Base-by-base conservation (phyloP, 1,140 invertebrate genomes). In the Diachasmimorpha longicaudata region DNA sequence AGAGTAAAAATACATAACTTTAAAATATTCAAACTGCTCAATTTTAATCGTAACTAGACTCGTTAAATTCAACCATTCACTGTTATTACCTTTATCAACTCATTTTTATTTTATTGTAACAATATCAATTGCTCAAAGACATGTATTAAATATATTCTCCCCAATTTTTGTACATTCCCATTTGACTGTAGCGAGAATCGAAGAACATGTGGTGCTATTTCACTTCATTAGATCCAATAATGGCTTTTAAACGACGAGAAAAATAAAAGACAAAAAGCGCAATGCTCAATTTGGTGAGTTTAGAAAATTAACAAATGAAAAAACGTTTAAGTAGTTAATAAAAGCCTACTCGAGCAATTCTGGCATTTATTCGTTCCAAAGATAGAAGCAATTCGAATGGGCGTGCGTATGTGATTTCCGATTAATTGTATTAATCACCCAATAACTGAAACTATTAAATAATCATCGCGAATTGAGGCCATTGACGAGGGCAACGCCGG, bases 381-480 rank as follows among this genome's bases (percentile, higher is more conserved):
- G 52, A 77, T 80, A 80, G 78, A 80, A 63, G 36, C 48, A 42
- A 63, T 72, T 68, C n/a, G n/a, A 66, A 75, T 55, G 11, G 55
- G 73, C 78, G 77, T 78, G 74, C 79, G 77, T 79, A 72, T 84
- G 84, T 86, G 80, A 88, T 86, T 89, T 87, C 82, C 85, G 84
- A 88, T 88, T 86, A 88, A 89, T 88, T 88, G 86, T 87, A 89
- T 88, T 89, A 88, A 88, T 42, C 13, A 42, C 82, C 84, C 86
- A 88, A 89, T 89, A 87, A 88, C 84, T 88, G 85, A 63, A 87
- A 89, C 87, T 85, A 87, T 88, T 86, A 88, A 88, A 88, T 89
- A 89, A 89, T 88, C 83, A 85, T 82, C 83, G 80, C 78, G 83
- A 86, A 89, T 89, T 87, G 86, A 87, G 88, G 87, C 85, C 87